phyloP scores from a whole-genome alignment of 2,888 invertebrate species.

The Ennomos erosarius region DNA sequence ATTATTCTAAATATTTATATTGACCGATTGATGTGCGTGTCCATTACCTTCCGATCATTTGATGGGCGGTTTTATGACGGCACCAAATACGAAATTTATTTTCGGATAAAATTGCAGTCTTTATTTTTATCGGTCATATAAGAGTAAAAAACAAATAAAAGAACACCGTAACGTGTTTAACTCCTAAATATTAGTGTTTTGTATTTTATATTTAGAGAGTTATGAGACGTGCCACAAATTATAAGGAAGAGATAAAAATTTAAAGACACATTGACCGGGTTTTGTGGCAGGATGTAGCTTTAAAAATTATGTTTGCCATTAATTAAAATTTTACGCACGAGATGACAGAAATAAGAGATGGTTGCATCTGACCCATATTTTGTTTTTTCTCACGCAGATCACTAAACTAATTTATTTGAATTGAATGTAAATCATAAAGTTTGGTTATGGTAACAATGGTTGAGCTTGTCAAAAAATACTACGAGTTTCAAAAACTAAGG shows the following conservation, averaged over 20 bases:
- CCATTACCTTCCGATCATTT: conserved; percentile 34
- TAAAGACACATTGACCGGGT: conserved; percentile 33
- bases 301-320: conserved; percentile 32
- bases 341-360: conserved; percentile 33
- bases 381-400: not conserved
- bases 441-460: too few species aligned
- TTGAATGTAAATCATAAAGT: too few species aligned
- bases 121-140: conserved; percentile 36
- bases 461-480: too few species aligned
- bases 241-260: conserved; percentile 37
- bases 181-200: conserved; percentile 23
- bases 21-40: conserved; percentile 32
- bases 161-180: conserved; percentile 21
- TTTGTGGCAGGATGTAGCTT: conserved; percentile 27
- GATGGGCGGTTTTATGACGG: conserved; percentile 35
- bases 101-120: conserved; percentile 33
- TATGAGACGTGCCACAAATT: conserved; percentile 25
- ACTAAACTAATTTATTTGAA: not conserved
- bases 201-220: conserved; percentile 12
- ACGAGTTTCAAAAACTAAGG: too few species aligned
- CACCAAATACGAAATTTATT: conserved; percentile 33
- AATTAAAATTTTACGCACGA: conserved; percentile 27
- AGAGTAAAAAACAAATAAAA: conserved; percentile 28
- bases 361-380: conserved; percentile 13
- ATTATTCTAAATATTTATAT: conserved; percentile 41